Percentiles rank a stretch among this genome's conserved stretches.
These are phyloP conservation scores for Rhinopomastus cyanomelas DNA, from an alignment of 2,113 vertebrate species.

Conservation along the genomic window DNA sequence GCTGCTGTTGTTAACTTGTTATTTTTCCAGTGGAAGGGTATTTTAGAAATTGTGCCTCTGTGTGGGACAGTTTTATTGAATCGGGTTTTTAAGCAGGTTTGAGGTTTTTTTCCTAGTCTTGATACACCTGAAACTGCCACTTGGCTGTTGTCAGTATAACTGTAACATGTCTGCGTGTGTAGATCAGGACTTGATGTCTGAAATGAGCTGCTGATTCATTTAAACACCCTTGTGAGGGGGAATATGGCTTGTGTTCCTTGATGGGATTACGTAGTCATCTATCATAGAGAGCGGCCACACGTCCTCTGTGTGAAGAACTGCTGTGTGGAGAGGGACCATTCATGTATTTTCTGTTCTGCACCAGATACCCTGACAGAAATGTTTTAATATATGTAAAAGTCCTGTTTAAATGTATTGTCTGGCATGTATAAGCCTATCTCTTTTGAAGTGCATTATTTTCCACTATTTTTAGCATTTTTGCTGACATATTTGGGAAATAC, in stretches of 20 bases:
- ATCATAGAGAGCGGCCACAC: rapidly evolving
- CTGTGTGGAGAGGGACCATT: neutral
- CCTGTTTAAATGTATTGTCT: neutral
- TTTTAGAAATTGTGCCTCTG: neutral
- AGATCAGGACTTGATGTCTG: neutral
- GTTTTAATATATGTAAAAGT: neutral
- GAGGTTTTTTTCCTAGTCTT: neutral
- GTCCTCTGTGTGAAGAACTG: no score
- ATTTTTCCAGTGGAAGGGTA: neutral
- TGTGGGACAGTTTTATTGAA: neutral
- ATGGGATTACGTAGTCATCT: neutral
- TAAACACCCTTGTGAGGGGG: neutral
- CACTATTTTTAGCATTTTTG: neutral
- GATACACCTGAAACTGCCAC: neutral
- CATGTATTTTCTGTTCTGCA: neutral
- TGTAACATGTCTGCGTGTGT: neutral
- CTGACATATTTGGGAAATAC: neutral
- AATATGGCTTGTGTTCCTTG: no score
- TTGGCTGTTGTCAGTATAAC: neutral
- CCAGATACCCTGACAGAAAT: neutral
- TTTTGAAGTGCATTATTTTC: neutral
- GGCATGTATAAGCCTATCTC: neutral
- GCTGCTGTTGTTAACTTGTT: neutral
- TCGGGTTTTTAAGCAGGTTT: rapidly evolving
- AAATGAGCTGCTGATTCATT: neutral